Base-by-base conservation (phyloP, 2,888 invertebrate species). In the Acholoe squamosa region DNA sequence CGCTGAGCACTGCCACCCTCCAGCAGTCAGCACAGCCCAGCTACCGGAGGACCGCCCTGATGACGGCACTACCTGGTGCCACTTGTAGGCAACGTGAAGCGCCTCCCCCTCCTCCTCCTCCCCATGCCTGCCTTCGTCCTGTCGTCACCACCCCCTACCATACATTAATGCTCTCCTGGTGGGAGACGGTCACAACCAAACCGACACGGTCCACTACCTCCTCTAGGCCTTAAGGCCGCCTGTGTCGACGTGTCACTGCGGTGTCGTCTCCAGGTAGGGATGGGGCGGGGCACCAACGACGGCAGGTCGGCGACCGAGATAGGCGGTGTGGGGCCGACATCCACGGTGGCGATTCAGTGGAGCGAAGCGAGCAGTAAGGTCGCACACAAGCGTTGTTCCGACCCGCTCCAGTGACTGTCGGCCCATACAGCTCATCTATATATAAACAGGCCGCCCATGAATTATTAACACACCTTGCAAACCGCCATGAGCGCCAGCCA, bases 391-490 rank as follows among this genome's bases (percentile, higher is more conserved):
- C 80, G 34, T 80, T 43, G 80, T 43, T 16, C 22, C 80, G 80
- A 80, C 43, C 80, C 80, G 80, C 80, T 43, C 43, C 80, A 80
- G 80, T 80, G 80, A 22, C 33, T 80, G 34, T 43, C 33, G 80
- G 34, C 80, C 80, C 80, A 80, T 80, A 80, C 33, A 34, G 34
- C 80, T 80, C 80, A 80, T 80, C 80, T 80, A 80, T 80, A 80
- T 80, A 80, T 80, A 80, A 80, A 80, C 80, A 80, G 80, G 34
- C 80, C 34, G 34, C 34, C 22, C 80, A 80, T 80, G 80, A 80
- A 80, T 80, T 80, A 80, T 80, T 80, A 34, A 80, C 34, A 25
- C 22, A 43, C 80, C 34, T 34, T 25, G 76, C 61, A 22, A 25
- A 19, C 76, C 25, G 76, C 76, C 76, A 31, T 28, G 5, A 19